Base-by-base conservation (phyloP, 2,113 vertebrate species). In the Arothron firmamentum region DNA sequence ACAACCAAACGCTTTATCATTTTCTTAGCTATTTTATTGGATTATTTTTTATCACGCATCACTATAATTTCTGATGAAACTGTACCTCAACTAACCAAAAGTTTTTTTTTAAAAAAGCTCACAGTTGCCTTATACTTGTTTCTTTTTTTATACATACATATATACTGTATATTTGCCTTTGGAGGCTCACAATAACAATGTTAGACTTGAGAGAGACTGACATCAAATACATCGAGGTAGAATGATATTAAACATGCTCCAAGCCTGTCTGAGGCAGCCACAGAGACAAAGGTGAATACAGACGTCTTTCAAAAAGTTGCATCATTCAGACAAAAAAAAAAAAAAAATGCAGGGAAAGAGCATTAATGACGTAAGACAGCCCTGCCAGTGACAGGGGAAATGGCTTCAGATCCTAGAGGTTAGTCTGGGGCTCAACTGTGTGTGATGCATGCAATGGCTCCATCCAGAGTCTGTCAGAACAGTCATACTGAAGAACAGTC, bases 381-480 rank as follows among this genome's bases (percentile, higher is more conserved):
- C n/a, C 47, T 13, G 45, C 6, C 48, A 34, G 21, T 23, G 67
- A 59, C 10, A 0, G 25, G 54, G 45, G 61, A 65, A 18, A 3
- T 23, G 7, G 54, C 72, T 18, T 1, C 0, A 15, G n/a, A 59
- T 54, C 31, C 65, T 56, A 67, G 53, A 17, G 28, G 79, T 88
- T 88, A 89, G 86, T 87, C 48, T 56, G 81, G 79, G 78, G 82
- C 78, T 77, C 70, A 71, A 65, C 51, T 70, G 51, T 76, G 53
- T 78, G 53, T 38, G 11, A 38, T 20, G 55, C 87, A 88, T 89
- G 87, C 87, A 85, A 68, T 0, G 61, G 65, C 60, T 74, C 63
- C 1, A 7, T 68, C 43, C 42, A n/a, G 64, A 74, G 23, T 65
- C 16, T 46, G 55, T 59, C 23, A 61, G 4, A 59, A 56, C 57